Evolutionary conservation across 2,113 vertebrate genomes (phyloP), one percentile per base, ranked within the genome.

Genomic region (Leptobrachium leishanense): DNA sequence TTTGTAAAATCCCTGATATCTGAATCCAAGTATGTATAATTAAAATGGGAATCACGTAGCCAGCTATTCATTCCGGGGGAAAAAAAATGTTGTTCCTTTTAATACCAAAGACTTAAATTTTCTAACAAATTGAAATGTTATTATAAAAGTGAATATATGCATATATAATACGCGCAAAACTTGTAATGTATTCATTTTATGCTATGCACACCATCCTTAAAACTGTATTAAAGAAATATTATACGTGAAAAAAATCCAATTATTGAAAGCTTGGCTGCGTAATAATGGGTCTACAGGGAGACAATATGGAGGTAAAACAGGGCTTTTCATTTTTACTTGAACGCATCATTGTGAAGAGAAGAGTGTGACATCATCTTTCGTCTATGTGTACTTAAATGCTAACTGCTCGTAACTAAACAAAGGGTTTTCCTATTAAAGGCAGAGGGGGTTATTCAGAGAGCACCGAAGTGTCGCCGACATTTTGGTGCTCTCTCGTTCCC

Each of bases 71-170:
- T 15, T 59, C 55, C 3, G 11, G 3, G 13, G 2, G 1, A 59
- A 59, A 50, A 50, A 50, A 50, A 50, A 5, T 50, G 46, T 50
- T 31, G 20, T 31, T 31, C 20, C 20, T 31, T 31, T 31, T 50
- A 50, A 50, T 8, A 50, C 46, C 46, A 50, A 50, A 50, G 8
- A 5, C 46, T 50, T 5, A 5, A 50, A 50, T 50, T 11, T 11
- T 15, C 13, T 15, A 59, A 59, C 55, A 59, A 59, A 59, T 59
- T 59, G 55, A 59, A 59, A 59, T 12, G 55, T 59, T 59, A 59
- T 59, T 59, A 59, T 59, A 59, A 59, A 59, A 59, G 55, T 59
- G 55, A 59, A 59, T 59, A 59, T 59, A 59, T 59, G 55, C 55
- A 59, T 59, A 59, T 59, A 8, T 59, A 59, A 59, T 59, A 12